Evolutionary conservation across 2,888 invertebrate species (phyloP).

Genomic region (Falcaria lacertinaria): DNA sequence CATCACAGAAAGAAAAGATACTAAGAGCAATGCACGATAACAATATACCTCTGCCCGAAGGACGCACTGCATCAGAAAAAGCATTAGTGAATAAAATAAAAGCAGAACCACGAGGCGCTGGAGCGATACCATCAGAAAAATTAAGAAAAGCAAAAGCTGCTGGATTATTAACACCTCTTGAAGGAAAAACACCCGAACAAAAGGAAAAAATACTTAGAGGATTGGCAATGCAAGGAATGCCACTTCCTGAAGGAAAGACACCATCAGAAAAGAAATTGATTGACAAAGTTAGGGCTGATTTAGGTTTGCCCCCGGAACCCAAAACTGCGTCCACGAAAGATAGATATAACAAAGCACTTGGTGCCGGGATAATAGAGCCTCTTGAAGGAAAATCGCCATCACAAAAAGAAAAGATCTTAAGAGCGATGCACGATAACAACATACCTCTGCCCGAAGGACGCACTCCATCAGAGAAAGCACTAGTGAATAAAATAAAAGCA

Average conservation of each 20-base stretch:
- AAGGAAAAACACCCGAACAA: conserved; percentile 22
- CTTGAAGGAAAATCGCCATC: conserved; percentile 15
- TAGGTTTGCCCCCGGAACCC: conserved; percentile 19
- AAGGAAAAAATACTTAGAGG: conserved; percentile 27
- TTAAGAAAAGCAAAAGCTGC: conserved; percentile 28
- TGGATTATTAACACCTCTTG: conserved; percentile 19
- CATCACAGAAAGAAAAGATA: no score
- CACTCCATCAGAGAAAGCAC: conserved; percentile 21
- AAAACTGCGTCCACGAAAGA: conserved; percentile 12
- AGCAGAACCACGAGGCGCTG: no score
- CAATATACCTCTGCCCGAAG: no score
- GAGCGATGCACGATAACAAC: conserved; percentile 5
- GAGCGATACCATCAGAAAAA: no score
- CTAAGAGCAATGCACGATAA: no score
- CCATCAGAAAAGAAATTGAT: conserved; percentile 21
- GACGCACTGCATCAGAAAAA: no score
- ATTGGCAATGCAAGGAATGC: conserved; percentile 17
- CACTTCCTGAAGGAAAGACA: conserved; percentile 21
- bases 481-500: conserved; percentile 17
- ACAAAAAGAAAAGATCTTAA: conserved; percentile 11
- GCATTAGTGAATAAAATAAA: no score
- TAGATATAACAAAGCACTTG: conserved; percentile 11
- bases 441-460: conserved; percentile 11
- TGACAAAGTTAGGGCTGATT: conserved; percentile 15
- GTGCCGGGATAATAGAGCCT: conserved; percentile 8